These are phyloP conservation scores for Heliconius himera DNA, from an alignment of 1,140 invertebrate genomes.

Conservation along the genomic window DNA sequence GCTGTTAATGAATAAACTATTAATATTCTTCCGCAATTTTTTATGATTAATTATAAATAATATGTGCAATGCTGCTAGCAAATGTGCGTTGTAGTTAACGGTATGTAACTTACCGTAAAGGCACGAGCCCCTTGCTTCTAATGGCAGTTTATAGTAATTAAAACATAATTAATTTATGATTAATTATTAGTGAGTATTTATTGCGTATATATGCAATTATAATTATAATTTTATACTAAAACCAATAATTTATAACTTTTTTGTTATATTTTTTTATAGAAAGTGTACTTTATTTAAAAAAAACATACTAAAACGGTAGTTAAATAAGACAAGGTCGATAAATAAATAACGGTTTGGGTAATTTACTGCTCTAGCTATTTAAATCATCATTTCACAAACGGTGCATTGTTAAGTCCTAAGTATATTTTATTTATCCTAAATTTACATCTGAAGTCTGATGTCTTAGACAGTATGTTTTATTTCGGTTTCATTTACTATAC, in stretches of 20 bases:
- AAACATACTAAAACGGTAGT: neutral
- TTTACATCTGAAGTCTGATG: too few relatives aligned
- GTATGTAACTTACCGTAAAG: conserved; percentile 56
- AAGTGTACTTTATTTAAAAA: neutral
- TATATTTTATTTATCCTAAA: too few relatives aligned
- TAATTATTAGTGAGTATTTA: conserved; percentile 15
- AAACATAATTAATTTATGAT: conserved; percentile 27
- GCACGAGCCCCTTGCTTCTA: conserved; percentile 45
- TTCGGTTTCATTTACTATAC: too few relatives aligned
- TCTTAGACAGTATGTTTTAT: too few relatives aligned
- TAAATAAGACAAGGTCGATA: neutral
- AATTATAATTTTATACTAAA: neutral
- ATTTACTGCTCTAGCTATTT: neutral
- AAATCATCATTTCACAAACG: neutral
- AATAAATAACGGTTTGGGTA: neutral
- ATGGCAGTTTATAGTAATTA: conserved; percentile 53
- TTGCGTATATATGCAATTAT: neutral
- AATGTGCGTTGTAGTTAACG: conserved; percentile 36
- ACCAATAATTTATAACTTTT: neutral
- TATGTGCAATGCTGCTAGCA: conserved; percentile 23
- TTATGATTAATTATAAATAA: conserved; percentile 38
- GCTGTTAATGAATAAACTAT: conserved; percentile 68
- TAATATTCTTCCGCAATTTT: conserved; percentile 61
- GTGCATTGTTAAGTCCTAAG: too few relatives aligned
- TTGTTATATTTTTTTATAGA: neutral